Base-by-base conservation (phyloP, 2,113 vertebrate genomes). In the Lagenorhynchus albirostris region DNA sequence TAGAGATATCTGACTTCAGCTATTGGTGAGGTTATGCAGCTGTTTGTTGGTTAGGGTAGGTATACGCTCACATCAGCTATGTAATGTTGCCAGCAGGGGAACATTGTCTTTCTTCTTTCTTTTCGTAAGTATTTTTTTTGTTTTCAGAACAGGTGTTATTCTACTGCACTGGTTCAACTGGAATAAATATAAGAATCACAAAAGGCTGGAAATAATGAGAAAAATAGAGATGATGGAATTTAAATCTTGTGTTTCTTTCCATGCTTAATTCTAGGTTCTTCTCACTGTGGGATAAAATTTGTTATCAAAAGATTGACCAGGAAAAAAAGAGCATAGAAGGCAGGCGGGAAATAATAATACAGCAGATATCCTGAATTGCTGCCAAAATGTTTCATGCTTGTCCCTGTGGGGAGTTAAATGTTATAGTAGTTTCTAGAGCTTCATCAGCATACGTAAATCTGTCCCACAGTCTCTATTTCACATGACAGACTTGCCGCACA, bases 121-220 rank as follows among this genome's bases (percentile, higher is more conserved):
- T 2, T n/a, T 0, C 33, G 36, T 41, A 73, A 14, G 18, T 55
- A 4, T 36, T 83, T 87, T 2, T 71, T 70, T 96, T 73, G 74
- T 3, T 25, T 25, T 81, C 4, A 65, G 5, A 60, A 70, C 41
- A 95, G 74, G 71, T 79, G 15, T 95, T 96, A 80, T 81, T 96
- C 68, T 33, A 55, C 79, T 55, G 31, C 60, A 21, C 44, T 53
- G 33, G 55, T 91, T 74, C 95, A 85, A 85, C 41, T 58, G 12
- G 71, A 82, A 85, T 86, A 84, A 90, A 82, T 67, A 36, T 20
- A 90, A 88, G 33, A 65, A 87, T 7, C 93, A 83, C 68, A 68
- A 95, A 96, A 85, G 79, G 9, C 80, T 90, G 14, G 84, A 90
- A 90, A 74, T 94, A 95, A 94, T 89, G 80, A 36, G 82, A 92